Base-by-base conservation (phyloP, 2,113 vertebrate genomes). In the Marmota monax region DNA sequence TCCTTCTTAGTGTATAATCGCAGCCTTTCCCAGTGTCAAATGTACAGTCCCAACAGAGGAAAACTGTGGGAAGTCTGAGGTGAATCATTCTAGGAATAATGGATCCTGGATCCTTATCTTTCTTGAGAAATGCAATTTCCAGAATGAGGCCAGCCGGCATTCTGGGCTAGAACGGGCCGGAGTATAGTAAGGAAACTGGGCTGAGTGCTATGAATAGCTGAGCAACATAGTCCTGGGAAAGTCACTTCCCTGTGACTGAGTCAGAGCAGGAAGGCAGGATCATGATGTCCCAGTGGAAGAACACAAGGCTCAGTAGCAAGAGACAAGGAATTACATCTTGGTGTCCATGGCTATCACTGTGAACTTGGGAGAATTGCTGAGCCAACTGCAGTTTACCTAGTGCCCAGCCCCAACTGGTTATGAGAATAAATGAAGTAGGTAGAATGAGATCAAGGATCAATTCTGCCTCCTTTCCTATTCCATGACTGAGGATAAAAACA, bases 51-150 rank as follows among this genome's bases (percentile, higher is more conserved):
- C 67, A 92, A 67, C 53, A 94, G 82, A 96, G 69, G 85, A 95
- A 95, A 95, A 56, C 1, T 0, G 0, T 88, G 95, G 97, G 94
- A 93, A 88, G 67, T 91, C 32, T 1, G 45, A 90, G 80, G 84
- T 86, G 95, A 97, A 97, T 92, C 96, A 80, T 16, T 92, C 93
- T 48, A 51, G 88, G 92, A 97, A 92, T 45, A 79, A 37, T 79
- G 87, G 79, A 53, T 95, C 65, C 95, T 27, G 67, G 82, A 42
- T 61, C 65, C 80, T 80, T 61, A 51, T 79, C 89, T 86, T 93
- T 83, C 97, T 93, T 90, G 84, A 89, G 97, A 92, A 90, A 86
- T 3, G 3, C 67, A 53, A 61, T 92, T 96, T 96, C 95, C 94
- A 97, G 95, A 93, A 79, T 0, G n/a, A 22, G 39, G 79, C 58